phyloP scores from a whole-genome alignment of 2,113 vertebrate species.

The Acanthisitta chloris region DNA sequence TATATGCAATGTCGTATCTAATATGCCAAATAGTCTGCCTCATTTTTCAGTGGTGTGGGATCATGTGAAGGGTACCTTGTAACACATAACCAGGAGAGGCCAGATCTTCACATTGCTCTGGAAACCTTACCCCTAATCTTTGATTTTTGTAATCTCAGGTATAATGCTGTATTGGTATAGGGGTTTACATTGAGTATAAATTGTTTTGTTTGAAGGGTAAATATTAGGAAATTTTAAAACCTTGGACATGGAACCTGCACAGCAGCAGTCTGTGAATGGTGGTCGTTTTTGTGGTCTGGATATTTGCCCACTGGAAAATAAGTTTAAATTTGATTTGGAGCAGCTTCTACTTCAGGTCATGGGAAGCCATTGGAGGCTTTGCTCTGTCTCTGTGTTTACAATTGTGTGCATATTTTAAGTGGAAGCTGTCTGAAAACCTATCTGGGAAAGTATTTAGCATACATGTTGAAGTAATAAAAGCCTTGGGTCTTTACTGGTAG shows the following conservation, averaged over 20 bases:
- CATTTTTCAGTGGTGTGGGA: neutral
- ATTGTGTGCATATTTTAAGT: neutral
- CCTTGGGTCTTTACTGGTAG: neutral
- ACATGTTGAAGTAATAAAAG: neutral
- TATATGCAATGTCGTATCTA: neutral
- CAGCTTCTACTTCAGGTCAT: slow-evolving; percentile 16
- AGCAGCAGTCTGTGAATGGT: slow-evolving; percentile 41
- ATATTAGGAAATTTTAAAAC: slow-evolving; percentile 25
- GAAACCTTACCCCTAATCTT: neutral
- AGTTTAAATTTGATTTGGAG: slow-evolving; percentile 36
- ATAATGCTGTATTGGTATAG: neutral
- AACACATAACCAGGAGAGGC: neutral
- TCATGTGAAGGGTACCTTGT: neutral
- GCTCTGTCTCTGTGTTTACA: neutral
- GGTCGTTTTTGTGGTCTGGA: slow-evolving; percentile 67
- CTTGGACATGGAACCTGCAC: slow-evolving; percentile 1
- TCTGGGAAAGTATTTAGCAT: neutral
- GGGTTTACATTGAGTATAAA: neutral
- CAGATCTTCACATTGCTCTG: neutral
- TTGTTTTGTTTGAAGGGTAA: slow-evolving; percentile 11
- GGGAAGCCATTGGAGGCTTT: slow-evolving; percentile 36
- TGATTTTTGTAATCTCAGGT: neutral
- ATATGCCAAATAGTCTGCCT: neutral
- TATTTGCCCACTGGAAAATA: slow-evolving; percentile 38
- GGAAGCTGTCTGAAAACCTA: neutral